These are phyloP conservation scores for Platichthys stellatus DNA, from an alignment of 2,113 vertebrate species.

Conservation along the genomic window DNA sequence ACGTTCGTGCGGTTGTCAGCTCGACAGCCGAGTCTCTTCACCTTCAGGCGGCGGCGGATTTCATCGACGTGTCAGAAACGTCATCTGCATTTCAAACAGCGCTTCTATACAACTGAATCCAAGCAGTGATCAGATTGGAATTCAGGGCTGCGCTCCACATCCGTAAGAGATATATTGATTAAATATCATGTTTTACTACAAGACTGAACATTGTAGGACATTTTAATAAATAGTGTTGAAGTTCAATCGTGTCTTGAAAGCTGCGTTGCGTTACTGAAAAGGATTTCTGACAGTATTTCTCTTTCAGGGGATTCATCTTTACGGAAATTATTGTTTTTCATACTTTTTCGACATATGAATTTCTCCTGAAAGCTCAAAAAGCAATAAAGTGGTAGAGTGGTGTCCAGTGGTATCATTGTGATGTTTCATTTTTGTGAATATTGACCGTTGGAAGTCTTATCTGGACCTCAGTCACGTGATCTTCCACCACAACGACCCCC, in stretches of 20 bases:
- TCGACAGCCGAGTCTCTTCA: background rate
- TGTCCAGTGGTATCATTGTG: background rate
- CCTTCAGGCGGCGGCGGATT: background rate
- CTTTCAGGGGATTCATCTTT: no score
- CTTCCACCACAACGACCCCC: background rate
- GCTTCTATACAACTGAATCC: background rate
- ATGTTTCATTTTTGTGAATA: background rate
- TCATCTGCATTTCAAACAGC: background rate
- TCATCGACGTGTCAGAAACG: background rate
- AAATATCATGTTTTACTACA: no score
- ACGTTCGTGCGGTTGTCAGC: background rate
- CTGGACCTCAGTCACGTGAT: background rate
- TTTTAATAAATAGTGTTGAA: no score
- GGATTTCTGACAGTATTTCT: no score
- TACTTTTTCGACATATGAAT: background rate
- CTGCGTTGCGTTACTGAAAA: no score
- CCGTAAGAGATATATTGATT: background rate
- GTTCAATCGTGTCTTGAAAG: no score
- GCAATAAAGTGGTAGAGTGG: background rate
- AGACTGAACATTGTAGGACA: no score
- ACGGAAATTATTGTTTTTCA: no score
- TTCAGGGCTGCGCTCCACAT: background rate
- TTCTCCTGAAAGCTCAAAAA: background rate
- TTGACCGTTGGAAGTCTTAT: background rate
- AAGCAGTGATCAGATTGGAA: background rate